Conservation (phyloP, 2,888 invertebrate species). For the Tyria jacobaeae region DNA sequence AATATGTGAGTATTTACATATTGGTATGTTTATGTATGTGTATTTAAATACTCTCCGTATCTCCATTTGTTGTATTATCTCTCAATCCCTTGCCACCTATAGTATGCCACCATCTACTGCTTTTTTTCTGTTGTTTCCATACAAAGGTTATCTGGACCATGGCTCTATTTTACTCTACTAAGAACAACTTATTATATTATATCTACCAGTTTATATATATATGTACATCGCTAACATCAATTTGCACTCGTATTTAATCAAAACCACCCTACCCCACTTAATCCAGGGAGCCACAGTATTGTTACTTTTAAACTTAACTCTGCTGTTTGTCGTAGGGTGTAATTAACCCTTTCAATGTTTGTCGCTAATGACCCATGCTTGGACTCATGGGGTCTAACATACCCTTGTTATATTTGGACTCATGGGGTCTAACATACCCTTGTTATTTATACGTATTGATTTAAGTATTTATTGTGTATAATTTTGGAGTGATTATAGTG, state of each 20-base stretch:
- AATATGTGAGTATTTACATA: no score
- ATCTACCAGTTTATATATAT: not conserved
- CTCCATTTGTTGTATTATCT: no score
- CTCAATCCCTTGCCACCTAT: no score
- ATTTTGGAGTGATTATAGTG: not conserved
- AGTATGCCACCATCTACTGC: no score
- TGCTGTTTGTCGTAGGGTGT: constrained; percentile 37
- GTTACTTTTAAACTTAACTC: constrained; percentile 20
- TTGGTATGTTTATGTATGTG: no score
- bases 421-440: constrained; percentile 10
- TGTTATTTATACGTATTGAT: not conserved
- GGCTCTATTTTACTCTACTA: no score
- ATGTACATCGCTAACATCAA: constrained; percentile 5
- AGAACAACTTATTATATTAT: no score
- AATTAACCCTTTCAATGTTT: constrained; percentile 41
- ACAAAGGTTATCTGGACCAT: no score
- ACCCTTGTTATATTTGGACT: constrained; percentile 12
- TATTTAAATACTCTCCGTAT: no score
- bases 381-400: constrained; percentile 10
- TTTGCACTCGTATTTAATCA: constrained; percentile 23
- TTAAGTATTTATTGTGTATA: constrained; percentile 1
- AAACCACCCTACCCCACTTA: constrained; percentile 20
- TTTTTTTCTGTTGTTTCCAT: no score
- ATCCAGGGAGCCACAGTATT: constrained; percentile 20
- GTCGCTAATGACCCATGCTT: constrained; percentile 36